phyloP scores from a whole-genome alignment of 2,113 vertebrate species.

The Vidua macroura region DNA sequence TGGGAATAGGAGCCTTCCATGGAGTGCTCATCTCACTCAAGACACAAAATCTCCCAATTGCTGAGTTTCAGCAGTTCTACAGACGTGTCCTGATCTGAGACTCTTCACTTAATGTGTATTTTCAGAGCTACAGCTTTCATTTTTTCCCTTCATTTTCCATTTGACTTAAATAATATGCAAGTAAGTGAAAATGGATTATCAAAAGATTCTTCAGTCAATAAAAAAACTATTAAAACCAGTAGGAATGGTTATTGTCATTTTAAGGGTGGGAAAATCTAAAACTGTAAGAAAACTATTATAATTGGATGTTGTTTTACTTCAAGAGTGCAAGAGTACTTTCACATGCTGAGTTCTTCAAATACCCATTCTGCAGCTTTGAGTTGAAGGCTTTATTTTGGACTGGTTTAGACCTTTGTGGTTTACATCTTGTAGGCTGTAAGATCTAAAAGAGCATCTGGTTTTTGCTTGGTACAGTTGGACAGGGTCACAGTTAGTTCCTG shows the following conservation, averaged over 20 bases:
- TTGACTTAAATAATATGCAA: background rate
- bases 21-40: background rate
- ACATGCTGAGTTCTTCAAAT: background rate
- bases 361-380: background rate
- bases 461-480: background rate
- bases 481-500: background rate
- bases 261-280: background rate
- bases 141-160: background rate
- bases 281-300: background rate
- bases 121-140: background rate
- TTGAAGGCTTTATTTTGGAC: background rate
- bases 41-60: background rate
- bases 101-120: background rate
- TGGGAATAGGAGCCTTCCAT: background rate
- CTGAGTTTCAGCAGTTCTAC: background rate
- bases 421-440: background rate
- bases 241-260: background rate
- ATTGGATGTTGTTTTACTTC: background rate
- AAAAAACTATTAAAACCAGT: background rate
- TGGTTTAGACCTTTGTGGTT: background rate
- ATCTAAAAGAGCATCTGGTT: background rate
- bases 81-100: background rate
- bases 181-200: background rate
- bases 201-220: background rate
- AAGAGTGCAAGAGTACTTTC: background rate